Percentiles rank a stretch among this genome's conserved stretches.
These are phyloP conservation scores for Oedothorax gibbosus DNA, from an alignment of 1,140 invertebrate genomes.

Conservation along the genomic window DNA sequence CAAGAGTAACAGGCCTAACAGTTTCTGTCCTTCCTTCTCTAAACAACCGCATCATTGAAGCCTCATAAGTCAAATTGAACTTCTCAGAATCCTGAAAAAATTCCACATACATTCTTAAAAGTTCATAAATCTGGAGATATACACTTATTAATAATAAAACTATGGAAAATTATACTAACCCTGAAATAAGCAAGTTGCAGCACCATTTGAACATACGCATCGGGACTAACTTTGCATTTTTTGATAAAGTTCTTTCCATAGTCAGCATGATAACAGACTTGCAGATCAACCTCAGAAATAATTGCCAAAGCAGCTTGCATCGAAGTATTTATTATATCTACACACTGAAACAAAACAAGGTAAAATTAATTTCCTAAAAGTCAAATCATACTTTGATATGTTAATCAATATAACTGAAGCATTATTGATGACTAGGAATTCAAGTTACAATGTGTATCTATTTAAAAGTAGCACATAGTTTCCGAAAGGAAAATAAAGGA, in stretches of 20 bases:
- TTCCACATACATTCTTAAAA: neutral
- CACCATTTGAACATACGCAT: conserved; percentile 96
- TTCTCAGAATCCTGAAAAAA: conserved; percentile 78
- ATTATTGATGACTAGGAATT: neutral
- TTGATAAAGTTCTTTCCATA: conserved; percentile 99
- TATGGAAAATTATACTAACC: conserved; percentile 67
- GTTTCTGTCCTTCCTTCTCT: conserved; percentile 98
- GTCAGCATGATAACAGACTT: conserved; percentile 82
- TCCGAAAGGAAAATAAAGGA: too few species aligned
- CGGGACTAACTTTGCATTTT: conserved; percentile 87
- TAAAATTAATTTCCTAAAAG: neutral
- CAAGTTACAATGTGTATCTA: neutral
- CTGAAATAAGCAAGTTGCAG: conserved; percentile 93
- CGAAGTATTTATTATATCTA: conserved; percentile 75
- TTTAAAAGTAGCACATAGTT: too few species aligned
- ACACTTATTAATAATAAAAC: neutral
- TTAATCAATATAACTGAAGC: neutral
- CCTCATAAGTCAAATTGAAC: conserved; percentile 97
- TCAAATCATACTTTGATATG: neutral
- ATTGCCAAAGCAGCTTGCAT: conserved; percentile 72
- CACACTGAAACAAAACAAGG: conserved; percentile 66
- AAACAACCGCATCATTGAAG: conserved; percentile 96
- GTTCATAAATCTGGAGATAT: too few species aligned
- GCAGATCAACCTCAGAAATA: conserved; percentile 85
- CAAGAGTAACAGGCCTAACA: conserved; percentile 93